Evolutionary conservation across 2,888 invertebrate genomes (phyloP).

Genomic region (Euplagia quadripunctaria): DNA sequence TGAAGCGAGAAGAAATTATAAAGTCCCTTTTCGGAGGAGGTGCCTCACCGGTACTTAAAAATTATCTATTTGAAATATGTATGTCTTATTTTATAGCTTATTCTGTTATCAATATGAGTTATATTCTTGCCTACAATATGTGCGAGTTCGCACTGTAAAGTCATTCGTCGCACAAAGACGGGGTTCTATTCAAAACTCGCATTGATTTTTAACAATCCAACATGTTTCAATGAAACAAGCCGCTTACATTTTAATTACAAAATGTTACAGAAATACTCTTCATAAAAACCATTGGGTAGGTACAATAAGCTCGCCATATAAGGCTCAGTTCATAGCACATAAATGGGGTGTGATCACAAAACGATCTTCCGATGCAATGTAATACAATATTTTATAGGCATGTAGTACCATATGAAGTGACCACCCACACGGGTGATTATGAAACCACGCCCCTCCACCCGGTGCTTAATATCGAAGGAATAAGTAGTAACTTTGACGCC

Average conservation of each 20-base stretch:
- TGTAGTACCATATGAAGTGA: slow-evolving; percentile 64
- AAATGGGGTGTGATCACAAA: slow-evolving; percentile 75
- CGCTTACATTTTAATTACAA: slow-evolving; percentile 13
- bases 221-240: slow-evolving; percentile 6
- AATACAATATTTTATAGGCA: slow-evolving; percentile 75
- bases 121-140: not conserved
- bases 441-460: slow-evolving; percentile 72
- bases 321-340: slow-evolving; percentile 68
- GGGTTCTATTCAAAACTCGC: not conserved
- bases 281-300: slow-evolving; percentile 40
- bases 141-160: not conserved
- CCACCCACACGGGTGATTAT: slow-evolving; percentile 79
- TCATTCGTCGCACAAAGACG: not conserved
- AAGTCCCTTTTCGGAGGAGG: not conserved
- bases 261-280: slow-evolving; percentile 26
- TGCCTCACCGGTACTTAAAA: not conserved
- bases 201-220: slow-evolving; percentile 4
- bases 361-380: slow-evolving; percentile 63
- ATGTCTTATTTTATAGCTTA: not conserved
- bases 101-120: not conserved
- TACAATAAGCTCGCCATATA: slow-evolving; percentile 49
- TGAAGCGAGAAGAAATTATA: not conserved
- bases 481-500: slow-evolving; percentile 52
- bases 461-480: slow-evolving; percentile 78
- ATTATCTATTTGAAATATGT: not conserved